These are phyloP conservation scores for Caenorhabditis uteleia DNA, from an alignment of 2,888 invertebrate genomes.

Conservation along the genomic window DNA sequence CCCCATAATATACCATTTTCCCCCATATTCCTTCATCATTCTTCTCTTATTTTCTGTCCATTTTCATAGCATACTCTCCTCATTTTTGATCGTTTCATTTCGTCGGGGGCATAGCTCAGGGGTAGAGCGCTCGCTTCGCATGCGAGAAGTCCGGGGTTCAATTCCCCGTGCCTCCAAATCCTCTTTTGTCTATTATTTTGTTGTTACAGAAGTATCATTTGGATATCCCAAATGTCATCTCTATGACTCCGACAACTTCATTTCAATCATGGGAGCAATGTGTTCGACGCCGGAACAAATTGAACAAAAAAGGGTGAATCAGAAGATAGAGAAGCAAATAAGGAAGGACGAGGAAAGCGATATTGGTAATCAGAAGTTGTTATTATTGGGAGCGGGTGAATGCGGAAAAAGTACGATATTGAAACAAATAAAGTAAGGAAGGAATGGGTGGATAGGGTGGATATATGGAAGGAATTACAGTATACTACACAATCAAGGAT, in stretches of 20 bases:
- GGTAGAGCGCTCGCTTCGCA: slow-evolving; percentile 63
- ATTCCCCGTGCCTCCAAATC: slow-evolving; percentile 59
- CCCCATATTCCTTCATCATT: no score
- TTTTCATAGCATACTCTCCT: not conserved
- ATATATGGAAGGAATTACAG: slow-evolving; percentile 12
- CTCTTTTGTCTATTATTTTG: no score
- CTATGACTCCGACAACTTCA: not conserved
- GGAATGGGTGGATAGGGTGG: not conserved
- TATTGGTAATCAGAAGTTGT: slow-evolving; percentile 42
- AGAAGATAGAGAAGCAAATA: slow-evolving; percentile 20
- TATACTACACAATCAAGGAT: slow-evolving; percentile 45
- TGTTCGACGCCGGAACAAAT: slow-evolving; percentile 35
- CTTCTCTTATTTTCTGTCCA: no score
- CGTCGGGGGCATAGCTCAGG: slow-evolving; percentile 50
- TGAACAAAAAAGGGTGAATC: slow-evolving; percentile 23
- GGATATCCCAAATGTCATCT: not conserved
- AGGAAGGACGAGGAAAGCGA: slow-evolving; percentile 30
- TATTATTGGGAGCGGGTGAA: slow-evolving; percentile 49
- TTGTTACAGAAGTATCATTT: no score
- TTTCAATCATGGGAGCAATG: slow-evolving; percentile 33
- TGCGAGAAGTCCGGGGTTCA: slow-evolving; percentile 65
- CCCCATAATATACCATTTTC: no score
- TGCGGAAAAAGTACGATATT: slow-evolving; percentile 55
- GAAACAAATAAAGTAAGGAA: slow-evolving; percentile 53
- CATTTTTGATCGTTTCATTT: not conserved